These are phyloP conservation scores for Bombylius discolor DNA, from an alignment of 2,888 invertebrate genomes.

Conservation along the genomic window DNA sequence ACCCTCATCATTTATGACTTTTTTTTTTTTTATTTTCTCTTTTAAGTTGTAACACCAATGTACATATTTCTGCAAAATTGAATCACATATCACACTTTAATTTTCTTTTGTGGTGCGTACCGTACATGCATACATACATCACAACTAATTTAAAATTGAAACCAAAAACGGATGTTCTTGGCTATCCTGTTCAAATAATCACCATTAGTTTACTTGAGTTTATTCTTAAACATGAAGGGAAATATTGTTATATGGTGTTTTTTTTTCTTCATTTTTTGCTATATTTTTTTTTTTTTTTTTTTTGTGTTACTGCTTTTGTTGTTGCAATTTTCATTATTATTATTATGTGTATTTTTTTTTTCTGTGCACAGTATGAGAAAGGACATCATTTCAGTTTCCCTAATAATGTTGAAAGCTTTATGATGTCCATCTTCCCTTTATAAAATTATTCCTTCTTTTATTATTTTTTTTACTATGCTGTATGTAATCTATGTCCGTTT, in stretches of 20 bases:
- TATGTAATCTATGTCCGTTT: slow-evolving; percentile 2
- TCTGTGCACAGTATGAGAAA: neutral
- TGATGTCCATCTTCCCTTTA: slow-evolving; percentile 1
- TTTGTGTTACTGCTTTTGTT: no score
- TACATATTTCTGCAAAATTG: no score
- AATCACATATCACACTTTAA: no score
- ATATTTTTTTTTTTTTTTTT: no score
- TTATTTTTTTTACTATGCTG: neutral
- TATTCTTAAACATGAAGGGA: neutral
- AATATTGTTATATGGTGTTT: no score
- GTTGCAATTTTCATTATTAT: no score
- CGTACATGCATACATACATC: neutral
- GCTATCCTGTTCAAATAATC: neutral
- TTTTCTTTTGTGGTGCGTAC: no score
- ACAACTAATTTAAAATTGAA: neutral
- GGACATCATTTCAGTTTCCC: slow-evolving; percentile 5
- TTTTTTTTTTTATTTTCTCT: no score
- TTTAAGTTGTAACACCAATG: no score
- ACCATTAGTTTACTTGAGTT: neutral
- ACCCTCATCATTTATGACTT: no score
- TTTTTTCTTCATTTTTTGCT: no score
- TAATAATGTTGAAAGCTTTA: slow-evolving; percentile 6
- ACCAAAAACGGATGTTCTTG: neutral
- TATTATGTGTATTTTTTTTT: neutral
- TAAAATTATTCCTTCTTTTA: neutral